phyloP scores from a whole-genome alignment of 2,888 invertebrate species.

The Slavum lentiscoides region DNA sequence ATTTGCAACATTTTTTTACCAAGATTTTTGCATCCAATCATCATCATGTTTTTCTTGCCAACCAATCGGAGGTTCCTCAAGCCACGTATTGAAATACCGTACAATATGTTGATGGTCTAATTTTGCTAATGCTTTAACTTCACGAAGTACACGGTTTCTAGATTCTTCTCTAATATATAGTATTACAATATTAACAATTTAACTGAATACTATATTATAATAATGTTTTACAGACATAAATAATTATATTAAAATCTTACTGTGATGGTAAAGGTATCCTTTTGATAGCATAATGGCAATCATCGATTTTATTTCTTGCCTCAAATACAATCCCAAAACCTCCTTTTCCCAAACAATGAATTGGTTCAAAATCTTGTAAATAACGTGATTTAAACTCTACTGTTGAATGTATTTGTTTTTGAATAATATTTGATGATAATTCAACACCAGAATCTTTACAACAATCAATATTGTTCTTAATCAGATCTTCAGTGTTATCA shows the following conservation, averaged over 20 bases:
- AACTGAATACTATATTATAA: not conserved
- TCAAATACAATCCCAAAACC: slow-evolving; percentile 98
- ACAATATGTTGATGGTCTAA: slow-evolving; percentile 95
- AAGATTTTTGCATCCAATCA: slow-evolving; percentile 61
- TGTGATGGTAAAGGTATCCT: slow-evolving; percentile 82
- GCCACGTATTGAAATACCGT: slow-evolving; percentile 93
- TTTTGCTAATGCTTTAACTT: slow-evolving; percentile 92
- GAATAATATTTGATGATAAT: slow-evolving; percentile 1
- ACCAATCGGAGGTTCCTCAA: slow-evolving; percentile 84
- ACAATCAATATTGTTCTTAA: slow-evolving; percentile 8
- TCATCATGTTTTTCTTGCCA: slow-evolving; percentile 85
- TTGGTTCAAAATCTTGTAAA: slow-evolving; percentile 79
- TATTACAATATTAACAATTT: not conserved
- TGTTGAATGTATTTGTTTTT: slow-evolving; percentile 20
- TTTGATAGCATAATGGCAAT: slow-evolving; percentile 93
- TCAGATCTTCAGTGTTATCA: slow-evolving; percentile 6
- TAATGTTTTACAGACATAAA: not conserved
- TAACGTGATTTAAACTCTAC: slow-evolving; percentile 69
- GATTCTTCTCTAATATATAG: slow-evolving; percentile 69
- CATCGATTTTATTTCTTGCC: slow-evolving; percentile 90
- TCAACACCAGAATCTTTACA: slow-evolving; percentile 58
- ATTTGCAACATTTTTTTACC: slow-evolving; percentile 42
- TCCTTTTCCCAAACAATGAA: slow-evolving; percentile 81
- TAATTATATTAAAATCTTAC: slow-evolving; percentile 60
- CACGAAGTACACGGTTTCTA: slow-evolving; percentile 86